phyloP scores from a whole-genome alignment of 2,797 vertebrate species.

The Malurus splendens region DNA sequence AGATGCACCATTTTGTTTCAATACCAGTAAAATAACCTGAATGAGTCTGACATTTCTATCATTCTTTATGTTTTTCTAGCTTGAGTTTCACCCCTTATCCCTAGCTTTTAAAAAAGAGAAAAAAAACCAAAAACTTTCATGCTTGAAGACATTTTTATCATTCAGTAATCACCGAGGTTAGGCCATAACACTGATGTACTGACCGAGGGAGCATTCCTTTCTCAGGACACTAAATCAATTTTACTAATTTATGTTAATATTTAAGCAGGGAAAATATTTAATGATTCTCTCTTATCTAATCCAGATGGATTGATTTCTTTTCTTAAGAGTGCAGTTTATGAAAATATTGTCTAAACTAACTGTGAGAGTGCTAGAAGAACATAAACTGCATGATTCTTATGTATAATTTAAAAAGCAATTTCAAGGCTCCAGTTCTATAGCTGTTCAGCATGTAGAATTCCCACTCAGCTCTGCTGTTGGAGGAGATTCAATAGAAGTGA shows the following conservation, averaged over 20 bases:
- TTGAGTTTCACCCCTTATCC: neutral
- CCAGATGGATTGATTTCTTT: slow-evolving; percentile 39
- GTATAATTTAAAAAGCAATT: slow-evolving; percentile 55
- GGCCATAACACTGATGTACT: neutral
- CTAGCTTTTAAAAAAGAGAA: neutral
- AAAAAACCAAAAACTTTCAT: neutral
- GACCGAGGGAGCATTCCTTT: neutral
- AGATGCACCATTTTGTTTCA: neutral
- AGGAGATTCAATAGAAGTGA: slow-evolving; percentile 35
- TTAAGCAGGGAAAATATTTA: slow-evolving; percentile 21
- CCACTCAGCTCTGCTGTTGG: slow-evolving; percentile 37
- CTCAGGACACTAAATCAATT: neutral
- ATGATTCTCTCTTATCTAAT: slow-evolving; percentile 7
- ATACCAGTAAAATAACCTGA: neutral
- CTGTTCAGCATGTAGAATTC: slow-evolving; percentile 42
- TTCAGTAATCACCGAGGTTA: neutral
- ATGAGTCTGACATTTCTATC: neutral
- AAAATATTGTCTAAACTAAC: slow-evolving; percentile 48
- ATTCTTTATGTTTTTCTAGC: neutral
- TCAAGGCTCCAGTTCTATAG: slow-evolving; percentile 23
- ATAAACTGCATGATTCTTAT: slow-evolving; percentile 21
- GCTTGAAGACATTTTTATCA: neutral
- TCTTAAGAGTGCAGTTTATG: slow-evolving; percentile 18
- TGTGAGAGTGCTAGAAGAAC: slow-evolving; percentile 23
- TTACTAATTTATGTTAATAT: slow-evolving; percentile 46